Percentiles rank a stretch among this genome's conserved stretches.
These are phyloP conservation scores for Patiria pectinifera DNA, from an alignment of 53 echinoderm and acorn worm genomes.

Conservation along the genomic window DNA sequence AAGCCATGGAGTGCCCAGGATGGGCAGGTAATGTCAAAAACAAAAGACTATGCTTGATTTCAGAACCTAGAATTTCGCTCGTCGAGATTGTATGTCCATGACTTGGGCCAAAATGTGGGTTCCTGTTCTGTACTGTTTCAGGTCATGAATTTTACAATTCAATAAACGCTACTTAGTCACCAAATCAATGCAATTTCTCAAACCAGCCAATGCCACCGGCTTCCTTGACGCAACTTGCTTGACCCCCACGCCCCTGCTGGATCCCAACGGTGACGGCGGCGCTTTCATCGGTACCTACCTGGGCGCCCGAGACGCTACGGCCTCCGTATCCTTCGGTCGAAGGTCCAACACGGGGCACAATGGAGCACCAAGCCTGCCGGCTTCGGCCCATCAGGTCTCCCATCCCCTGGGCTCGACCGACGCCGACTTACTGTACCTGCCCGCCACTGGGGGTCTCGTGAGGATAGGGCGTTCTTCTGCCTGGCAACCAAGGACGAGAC, in stretches of 20 bases:
- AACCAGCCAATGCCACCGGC: slow-evolving; percentile 2
- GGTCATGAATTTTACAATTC: too few relatives aligned
- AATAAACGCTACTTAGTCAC: too few relatives aligned
- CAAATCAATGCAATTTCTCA: too few relatives aligned
- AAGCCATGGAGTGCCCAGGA: background rate
- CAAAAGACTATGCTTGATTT: too few relatives aligned
- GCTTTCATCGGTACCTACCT: slow-evolving; percentile 43
- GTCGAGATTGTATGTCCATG: too few relatives aligned
- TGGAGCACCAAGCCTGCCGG: background rate
- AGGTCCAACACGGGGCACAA: background rate
- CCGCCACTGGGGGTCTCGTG: background rate
- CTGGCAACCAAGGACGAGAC: background rate
- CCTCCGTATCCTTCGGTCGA: slow-evolving; percentile 20
- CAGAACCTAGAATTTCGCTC: too few relatives aligned
- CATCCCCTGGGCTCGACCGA: background rate
- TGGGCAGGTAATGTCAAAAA: background rate
- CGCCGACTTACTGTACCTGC: slow-evolving; percentile 20
- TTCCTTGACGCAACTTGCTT: slow-evolving; percentile 22
- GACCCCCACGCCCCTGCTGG: background rate
- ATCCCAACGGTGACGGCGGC: background rate
- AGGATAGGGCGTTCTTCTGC: slow-evolving; percentile 36
- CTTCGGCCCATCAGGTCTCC: background rate
- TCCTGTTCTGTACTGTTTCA: too few relatives aligned
- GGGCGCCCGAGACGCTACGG: background rate
- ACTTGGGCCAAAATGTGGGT: background rate